A percentile compares a stretch with the other conserved stretches of the same genome.
Evolutionary conservation across 2,888 invertebrate species (phyloP).

Genomic region (Leptopilina syphax): DNA sequence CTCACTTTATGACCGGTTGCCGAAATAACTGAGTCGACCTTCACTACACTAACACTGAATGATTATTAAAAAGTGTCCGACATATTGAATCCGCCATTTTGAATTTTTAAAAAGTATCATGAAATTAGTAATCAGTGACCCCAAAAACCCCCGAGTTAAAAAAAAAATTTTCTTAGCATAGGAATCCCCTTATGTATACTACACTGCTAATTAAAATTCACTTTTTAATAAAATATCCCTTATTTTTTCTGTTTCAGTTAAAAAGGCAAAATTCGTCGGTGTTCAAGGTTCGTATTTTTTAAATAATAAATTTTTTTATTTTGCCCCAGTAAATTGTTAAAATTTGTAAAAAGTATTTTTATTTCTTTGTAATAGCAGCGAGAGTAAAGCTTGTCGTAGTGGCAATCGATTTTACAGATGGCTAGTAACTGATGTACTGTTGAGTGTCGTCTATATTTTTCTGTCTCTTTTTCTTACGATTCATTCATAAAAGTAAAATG

Average conservation of each 20-base stretch:
- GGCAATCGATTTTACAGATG: background rate
- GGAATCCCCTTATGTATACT: too few relatives aligned
- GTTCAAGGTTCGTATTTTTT: slow-evolving; percentile 85
- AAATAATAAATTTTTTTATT: background rate
- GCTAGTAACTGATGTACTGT: background rate
- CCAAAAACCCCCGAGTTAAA: too few relatives aligned
- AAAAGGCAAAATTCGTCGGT: slow-evolving; percentile 92
- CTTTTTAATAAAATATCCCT: background rate
- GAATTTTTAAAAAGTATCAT: too few relatives aligned
- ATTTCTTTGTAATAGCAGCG: background rate
- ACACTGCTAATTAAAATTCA: background rate
- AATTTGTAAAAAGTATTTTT: background rate
- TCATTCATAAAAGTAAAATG: too few relatives aligned
- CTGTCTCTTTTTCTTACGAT: too few relatives aligned
- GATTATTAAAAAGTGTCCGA: too few relatives aligned
- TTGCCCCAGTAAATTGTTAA: background rate
- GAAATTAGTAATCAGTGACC: too few relatives aligned
- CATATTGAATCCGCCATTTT: too few relatives aligned
- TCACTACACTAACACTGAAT: too few relatives aligned
- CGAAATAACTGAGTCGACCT: too few relatives aligned
- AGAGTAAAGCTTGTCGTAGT: background rate
- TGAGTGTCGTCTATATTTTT: background rate
- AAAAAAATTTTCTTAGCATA: too few relatives aligned
- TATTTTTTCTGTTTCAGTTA: slow-evolving; percentile 85
- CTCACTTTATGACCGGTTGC: too few relatives aligned